Evolutionary conservation across 2,797 vertebrate species (phyloP), one percentile per base, ranked within the genome.

Genomic region (Vireo griseus): DNA sequence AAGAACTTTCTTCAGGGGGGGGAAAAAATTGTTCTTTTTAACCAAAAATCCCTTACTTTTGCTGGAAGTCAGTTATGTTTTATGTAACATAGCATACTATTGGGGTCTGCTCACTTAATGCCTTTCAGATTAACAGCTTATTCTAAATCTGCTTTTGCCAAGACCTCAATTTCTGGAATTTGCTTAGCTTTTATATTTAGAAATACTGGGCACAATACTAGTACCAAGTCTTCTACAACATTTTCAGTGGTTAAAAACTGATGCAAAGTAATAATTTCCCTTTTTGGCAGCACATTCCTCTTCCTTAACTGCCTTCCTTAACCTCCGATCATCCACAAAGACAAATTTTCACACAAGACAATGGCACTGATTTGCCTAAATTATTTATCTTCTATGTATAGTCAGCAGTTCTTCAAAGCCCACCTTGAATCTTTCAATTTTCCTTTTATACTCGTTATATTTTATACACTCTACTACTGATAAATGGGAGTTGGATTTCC

Each of bases 141-240:
- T 45, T 91, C 61, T 86, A 94, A 92, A 94, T 77, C 92, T 87
- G 65, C 91, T 92, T 95, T 93, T 83, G 35, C 61, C 72, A 91
- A 92, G 75, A 92, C 85, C 78, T 94, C 91, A 74, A 74, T 89
- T 94, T 96, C 94, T 78, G 54, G 82, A 92, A 86, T 89, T 83
- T 95, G 47, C 89, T 91, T 86, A 78, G 77, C 84, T 96, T 91
- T 89, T 77, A 62, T 31, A 73, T 91, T 95, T 90, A 72, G 68
- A 80, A 82, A 75, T 65, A 52, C 35, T 35, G 26, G 54, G 57
- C 40, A 82, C 37, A 88, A 69, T 29, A 76, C 61, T 63, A 74
- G 67, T 25, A 55, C 45, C 13, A 61, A 89, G 45, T 45, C 61
- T 87, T 80, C 67, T 44, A 58, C 44, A 68, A 31, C 15, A 55